A percentile compares a stretch with the other conserved stretches of the same genome.
phyloP scores from a whole-genome alignment of 2,797 vertebrate species.

The Trachurus trachurus region DNA sequence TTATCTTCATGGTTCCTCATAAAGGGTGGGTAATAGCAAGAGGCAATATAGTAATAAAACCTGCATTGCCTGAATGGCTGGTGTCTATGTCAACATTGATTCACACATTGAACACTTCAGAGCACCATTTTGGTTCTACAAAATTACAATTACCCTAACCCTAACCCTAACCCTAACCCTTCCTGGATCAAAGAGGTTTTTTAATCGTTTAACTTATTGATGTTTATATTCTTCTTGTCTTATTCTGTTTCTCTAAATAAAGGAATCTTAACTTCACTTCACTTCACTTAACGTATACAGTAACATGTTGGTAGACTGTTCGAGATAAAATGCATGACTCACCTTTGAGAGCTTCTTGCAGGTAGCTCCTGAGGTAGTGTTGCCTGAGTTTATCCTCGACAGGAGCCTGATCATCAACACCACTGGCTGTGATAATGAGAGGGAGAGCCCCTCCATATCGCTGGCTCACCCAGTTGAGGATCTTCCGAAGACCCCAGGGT shows the following conservation, averaged over 20 bases:
- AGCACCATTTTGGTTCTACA: conserved; percentile 11
- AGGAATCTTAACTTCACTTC: too few species aligned
- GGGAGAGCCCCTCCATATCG: conserved; percentile 87
- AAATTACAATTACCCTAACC: neutral
- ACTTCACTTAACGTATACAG: too few species aligned
- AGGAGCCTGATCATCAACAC: conserved; percentile 90
- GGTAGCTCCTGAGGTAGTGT: conserved; percentile 89
- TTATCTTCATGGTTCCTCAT: conserved; percentile 67
- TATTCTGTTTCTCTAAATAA: too few species aligned
- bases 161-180: neutral
- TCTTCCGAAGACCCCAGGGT: conserved; percentile 90
- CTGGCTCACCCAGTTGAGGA: conserved; percentile 91
- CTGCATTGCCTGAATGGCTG: conserved; percentile 11
- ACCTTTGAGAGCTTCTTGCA: conserved; percentile 96
- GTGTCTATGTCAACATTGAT: conserved; percentile 12
- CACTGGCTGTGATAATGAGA: conserved; percentile 92
- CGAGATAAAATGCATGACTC: conserved; percentile 16
- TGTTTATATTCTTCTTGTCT: too few species aligned
- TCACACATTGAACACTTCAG: conserved; percentile 8
- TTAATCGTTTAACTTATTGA: too few species aligned
- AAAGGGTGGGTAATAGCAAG: conserved; percentile 53
- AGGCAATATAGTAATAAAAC: conserved; percentile 60
- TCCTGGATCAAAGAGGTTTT: neutral
- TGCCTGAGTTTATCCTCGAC: conserved; percentile 89
- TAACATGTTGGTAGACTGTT: neutral